Evolutionary conservation across 2,113 vertebrate genomes (phyloP), one percentile per base, ranked within the genome.

Genomic region (Genyomyrus donnyi): DNA sequence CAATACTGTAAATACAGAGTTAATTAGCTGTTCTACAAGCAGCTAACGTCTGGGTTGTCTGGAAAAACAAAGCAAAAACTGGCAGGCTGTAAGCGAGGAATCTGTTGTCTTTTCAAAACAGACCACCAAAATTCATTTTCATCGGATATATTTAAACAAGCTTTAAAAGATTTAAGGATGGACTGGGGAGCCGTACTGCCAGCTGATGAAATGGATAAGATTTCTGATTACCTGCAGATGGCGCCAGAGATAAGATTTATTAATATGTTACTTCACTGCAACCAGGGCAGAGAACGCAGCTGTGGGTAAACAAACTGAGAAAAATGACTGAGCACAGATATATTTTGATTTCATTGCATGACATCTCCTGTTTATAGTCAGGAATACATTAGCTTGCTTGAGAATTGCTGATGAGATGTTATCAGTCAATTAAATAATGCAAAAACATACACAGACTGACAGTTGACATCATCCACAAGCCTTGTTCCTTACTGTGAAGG

Each of bases 201-300:
- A 87, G 11, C 31, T 13, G 13, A 62, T 88, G 10, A 10, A 66
- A 27, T 24, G 15, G 27, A 86, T 53, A 56, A 35, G 53, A 50
- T 19, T 84, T 52, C 24, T 39, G 39, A 48, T 24, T 3, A 8
- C 90, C 90, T 88, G 70, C 87, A 90, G 90, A 88, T 87, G 90
- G 90, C 87, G 87, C 90, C 90, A 90, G 90, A 88, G 87, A 83
- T 90, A 53, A 19, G 35, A 88, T 58, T 88, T 90, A 27, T 56
- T 48, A 24, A 80, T 80, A 19, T 10, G 19, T 58, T 52, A 42
- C 17, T 46, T 46, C 15, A 21, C 35, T 58, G 49, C 35, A 88
- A 70, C 19, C 62, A 42, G 21, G 52, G 8, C 39, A 49, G 49
- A 74, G 66, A 50, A 53, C 50, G 4, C 74, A 45, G 39, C 50